Percentiles rank a stretch among this genome's conserved stretches.
Conservation (phyloP, 1,140 invertebrate genomes). For the Sinella curviseta region DNA sequence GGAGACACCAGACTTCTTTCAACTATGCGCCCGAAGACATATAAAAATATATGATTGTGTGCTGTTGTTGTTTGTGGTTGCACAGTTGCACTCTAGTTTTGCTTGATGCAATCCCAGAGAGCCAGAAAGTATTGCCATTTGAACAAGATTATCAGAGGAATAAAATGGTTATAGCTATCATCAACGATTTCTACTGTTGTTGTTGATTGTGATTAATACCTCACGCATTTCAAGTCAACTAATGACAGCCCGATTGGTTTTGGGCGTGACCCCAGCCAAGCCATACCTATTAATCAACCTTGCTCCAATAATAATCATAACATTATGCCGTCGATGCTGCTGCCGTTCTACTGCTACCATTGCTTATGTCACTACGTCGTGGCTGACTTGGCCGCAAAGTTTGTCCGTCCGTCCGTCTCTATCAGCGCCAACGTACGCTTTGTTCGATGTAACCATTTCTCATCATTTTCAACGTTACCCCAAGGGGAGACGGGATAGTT, state of each 20-base stretch:
- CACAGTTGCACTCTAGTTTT: neutral
- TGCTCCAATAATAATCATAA: slow-evolving; percentile 28
- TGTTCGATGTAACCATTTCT: too few relatives aligned
- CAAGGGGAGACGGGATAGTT: too few relatives aligned
- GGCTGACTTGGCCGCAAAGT: too few relatives aligned
- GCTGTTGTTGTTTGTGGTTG: neutral
- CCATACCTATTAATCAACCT: slow-evolving; percentile 32
- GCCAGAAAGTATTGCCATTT: neutral
- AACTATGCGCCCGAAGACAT: neutral
- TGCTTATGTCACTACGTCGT: too few relatives aligned
- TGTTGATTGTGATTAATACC: slow-evolving; percentile 32
- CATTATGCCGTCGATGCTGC: neutral
- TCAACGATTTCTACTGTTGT: slow-evolving; percentile 21
- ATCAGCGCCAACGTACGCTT: too few relatives aligned
- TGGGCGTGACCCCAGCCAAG: slow-evolving; percentile 22
- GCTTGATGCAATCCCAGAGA: too few relatives aligned
- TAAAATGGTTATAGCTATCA: slow-evolving; percentile 19
- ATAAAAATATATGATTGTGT: neutral
- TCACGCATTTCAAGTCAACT: slow-evolving; percentile 18
- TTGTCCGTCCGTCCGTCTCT: too few relatives aligned
- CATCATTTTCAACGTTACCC: too few relatives aligned
- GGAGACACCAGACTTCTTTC: neutral
- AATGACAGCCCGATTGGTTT: slow-evolving; percentile 30
- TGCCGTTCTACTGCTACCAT: neutral
- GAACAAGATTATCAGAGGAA: slow-evolving; percentile 16